A percentile compares a stretch with the other conserved stretches of the same genome.
Evolutionary conservation across 2,113 vertebrate genomes (phyloP).

Genomic region (Ursus arctos): DNA sequence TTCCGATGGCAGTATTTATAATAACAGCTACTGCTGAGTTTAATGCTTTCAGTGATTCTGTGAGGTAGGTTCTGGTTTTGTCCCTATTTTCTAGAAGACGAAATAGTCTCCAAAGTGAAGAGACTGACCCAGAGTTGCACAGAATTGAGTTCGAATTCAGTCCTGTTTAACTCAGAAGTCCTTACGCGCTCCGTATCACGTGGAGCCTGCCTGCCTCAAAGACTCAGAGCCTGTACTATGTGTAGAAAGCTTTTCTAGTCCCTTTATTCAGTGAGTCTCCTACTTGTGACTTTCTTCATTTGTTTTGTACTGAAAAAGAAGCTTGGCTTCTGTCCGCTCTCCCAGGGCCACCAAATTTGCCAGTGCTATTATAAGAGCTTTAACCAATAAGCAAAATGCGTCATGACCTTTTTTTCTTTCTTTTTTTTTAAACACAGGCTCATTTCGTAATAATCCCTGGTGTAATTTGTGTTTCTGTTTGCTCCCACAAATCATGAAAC

Average conservation of each 20-base stretch:
- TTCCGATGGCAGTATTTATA: conserved; percentile 1
- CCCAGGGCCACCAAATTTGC: not conserved
- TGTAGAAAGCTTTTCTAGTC: not conserved
- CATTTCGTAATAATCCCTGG: not conserved
- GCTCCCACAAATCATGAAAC: not conserved
- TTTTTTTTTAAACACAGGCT: not conserved
- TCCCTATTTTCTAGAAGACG: not conserved
- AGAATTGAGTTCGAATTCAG: not conserved
- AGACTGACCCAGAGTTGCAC: not conserved
- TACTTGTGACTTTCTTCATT: not conserved
- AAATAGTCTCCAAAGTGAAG: conserved; percentile 1
- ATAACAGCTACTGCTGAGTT: not conserved
- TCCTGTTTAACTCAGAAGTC: not conserved
- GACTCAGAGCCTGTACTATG: not conserved
- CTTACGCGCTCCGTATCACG: not conserved
- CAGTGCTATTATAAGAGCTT: not conserved
- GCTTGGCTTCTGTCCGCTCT: not conserved
- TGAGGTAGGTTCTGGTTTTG: not conserved
- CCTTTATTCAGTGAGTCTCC: not conserved
- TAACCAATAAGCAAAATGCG: not conserved
- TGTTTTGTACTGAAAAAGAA: not conserved
- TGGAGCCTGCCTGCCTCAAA: not conserved
- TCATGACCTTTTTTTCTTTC: not conserved
- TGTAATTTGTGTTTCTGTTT: conserved; percentile 39
- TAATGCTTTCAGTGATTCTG: not conserved